A percentile compares a stretch with the other conserved stretches of the same genome.
Evolutionary conservation across 2,113 vertebrate species (phyloP).

Genomic region (Labrus mixtus): DNA sequence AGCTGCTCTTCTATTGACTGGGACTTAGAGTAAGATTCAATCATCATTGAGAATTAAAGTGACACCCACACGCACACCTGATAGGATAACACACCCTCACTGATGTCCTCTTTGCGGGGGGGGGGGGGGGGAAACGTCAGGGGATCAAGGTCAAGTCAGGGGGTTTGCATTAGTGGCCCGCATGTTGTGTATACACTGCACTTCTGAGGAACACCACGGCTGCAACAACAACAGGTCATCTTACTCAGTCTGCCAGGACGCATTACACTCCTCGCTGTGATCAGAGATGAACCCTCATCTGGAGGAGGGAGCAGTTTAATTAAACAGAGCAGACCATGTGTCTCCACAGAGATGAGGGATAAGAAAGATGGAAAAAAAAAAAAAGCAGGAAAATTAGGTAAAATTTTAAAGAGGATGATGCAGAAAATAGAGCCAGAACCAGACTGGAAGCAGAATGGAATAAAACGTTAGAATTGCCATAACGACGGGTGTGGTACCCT

Average conservation of each 20-base stretch:
- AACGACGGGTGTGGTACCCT: conserved; percentile 27
- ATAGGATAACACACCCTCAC: conserved; percentile 29
- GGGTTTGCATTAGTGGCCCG: conserved; percentile 24
- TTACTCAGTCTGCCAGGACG: conserved; percentile 49
- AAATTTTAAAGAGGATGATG: conserved; percentile 24
- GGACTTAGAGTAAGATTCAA: conserved; percentile 54
- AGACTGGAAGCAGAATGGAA: neutral
- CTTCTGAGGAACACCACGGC: conserved; percentile 28
- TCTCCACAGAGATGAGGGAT: conserved; percentile 63
- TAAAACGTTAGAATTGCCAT: conserved; percentile 22
- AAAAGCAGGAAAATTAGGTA: conserved; percentile 31
- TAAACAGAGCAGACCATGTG: conserved; percentile 70
- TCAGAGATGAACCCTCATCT: conserved; percentile 68
- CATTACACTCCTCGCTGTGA: conserved; percentile 33
- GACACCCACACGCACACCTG: conserved; percentile 50
- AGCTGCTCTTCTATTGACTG: conserved; percentile 36
- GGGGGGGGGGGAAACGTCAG: conserved; percentile 30
- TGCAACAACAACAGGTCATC: conserved; percentile 71
- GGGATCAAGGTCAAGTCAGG: conserved; percentile 68
- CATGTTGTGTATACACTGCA: conserved; percentile 42
- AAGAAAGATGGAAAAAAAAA: conserved; percentile 25
- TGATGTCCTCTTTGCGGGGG: conserved; percentile 41
- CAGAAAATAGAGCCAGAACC: conserved; percentile 5
- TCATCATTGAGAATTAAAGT: conserved; percentile 9
- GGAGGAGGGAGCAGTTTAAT: conserved; percentile 70